Evolutionary conservation across 2,113 vertebrate species (phyloP).

Genomic region (Cochlearius cochlearius): DNA sequence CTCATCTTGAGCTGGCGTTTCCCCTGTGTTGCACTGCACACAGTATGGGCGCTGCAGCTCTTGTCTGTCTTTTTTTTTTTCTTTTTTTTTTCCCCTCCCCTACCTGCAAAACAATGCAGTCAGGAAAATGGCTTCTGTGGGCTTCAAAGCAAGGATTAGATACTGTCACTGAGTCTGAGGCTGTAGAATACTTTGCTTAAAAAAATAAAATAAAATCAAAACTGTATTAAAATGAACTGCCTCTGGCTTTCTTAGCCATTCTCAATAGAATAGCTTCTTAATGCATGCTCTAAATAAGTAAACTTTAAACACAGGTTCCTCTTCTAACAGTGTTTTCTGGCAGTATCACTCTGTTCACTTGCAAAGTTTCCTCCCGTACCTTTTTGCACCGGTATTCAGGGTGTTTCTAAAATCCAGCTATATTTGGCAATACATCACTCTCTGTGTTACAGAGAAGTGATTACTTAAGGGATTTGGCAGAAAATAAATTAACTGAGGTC

Average conservation of each 20-base stretch:
- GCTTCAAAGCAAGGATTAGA: constrained; percentile 50
- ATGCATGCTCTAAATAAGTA: background rate
- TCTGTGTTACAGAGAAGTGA: background rate
- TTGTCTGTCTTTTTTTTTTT: background rate
- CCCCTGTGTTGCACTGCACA: background rate
- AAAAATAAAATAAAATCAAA: background rate
- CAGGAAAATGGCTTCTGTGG: constrained; percentile 62
- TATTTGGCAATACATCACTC: constrained; percentile 24
- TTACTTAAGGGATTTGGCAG: constrained; percentile 37
- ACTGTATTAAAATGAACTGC: background rate
- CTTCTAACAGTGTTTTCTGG: background rate
- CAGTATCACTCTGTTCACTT: background rate
- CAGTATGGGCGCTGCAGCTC: constrained; percentile 5
- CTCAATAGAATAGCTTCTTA: background rate
- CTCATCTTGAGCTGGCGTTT: background rate
- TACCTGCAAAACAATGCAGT: constrained; percentile 56
- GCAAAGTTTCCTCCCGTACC: background rate
- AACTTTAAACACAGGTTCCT: background rate
- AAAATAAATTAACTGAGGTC: constrained; percentile 53
- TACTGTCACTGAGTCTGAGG: background rate
- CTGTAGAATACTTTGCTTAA: constrained; percentile 15
- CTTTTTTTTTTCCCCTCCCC: background rate
- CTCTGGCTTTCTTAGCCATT: background rate
- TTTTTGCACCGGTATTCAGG: background rate
- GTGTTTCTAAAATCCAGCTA: constrained; percentile 38